Conservation (phyloP, 2,797 vertebrate genomes). For the Sebastes steindachneri region DNA sequence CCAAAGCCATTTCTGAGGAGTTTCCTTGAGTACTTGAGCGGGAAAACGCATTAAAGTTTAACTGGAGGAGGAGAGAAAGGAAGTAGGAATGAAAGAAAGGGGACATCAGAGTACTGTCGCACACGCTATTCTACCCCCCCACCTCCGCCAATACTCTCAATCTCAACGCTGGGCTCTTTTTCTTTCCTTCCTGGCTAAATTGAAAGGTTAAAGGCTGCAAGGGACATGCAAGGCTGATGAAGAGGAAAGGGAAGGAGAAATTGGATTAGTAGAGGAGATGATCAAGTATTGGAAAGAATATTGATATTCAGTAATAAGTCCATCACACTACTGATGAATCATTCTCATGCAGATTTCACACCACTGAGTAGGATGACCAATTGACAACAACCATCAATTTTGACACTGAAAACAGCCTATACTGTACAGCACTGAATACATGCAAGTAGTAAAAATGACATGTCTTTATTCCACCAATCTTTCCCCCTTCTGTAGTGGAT, state of each 20-base stretch:
- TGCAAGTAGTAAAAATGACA: conserved; percentile 24
- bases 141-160: not conserved
- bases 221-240: not conserved
- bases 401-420: not conserved
- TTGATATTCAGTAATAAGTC: conserved; percentile 51
- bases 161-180: not conserved
- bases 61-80: conserved; percentile 54
- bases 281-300: conserved; percentile 29
- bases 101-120: conserved; percentile 55
- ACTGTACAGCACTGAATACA: conserved; percentile 10
- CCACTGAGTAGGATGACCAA: not conserved
- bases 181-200: conserved; percentile 9
- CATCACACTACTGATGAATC: conserved; percentile 2
- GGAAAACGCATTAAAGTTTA: conserved; percentile 84
- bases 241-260: not conserved
- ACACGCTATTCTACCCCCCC: conserved; percentile 8
- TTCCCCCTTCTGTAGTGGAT: conserved; percentile 16
- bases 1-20: conserved; percentile 82
- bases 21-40: conserved; percentile 78
- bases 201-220: conserved; percentile 12
- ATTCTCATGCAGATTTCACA: conserved; percentile 9
- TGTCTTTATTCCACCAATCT: conserved; percentile 21
- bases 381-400: conserved; percentile 6
- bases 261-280: conserved; percentile 2
- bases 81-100: conserved; percentile 50